Percentiles rank a stretch among this genome's conserved stretches.
Evolutionary conservation across 2,888 invertebrate genomes (phyloP).

Genomic region (Drosophila picticornis): DNA sequence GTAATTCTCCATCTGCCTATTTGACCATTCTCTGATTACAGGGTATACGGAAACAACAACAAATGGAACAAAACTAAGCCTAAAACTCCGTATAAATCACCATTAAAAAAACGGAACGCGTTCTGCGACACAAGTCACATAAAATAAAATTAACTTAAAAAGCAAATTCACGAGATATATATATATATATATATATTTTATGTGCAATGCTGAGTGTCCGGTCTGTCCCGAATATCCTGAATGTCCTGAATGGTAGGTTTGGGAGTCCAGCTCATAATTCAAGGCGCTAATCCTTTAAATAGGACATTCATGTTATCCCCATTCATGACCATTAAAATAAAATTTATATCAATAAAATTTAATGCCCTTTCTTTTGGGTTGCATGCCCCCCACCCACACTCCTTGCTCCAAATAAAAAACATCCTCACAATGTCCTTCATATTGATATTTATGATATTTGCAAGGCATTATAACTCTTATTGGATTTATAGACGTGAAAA

Average conservation of each 20-base stretch:
- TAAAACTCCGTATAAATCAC: constrained; percentile 68
- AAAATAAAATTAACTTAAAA: constrained; percentile 85
- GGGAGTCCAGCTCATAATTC: constrained; percentile 74
- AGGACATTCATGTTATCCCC: constrained; percentile 84
- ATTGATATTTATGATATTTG: constrained; percentile 80
- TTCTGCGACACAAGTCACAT: constrained; percentile 67
- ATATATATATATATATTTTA: constrained; percentile 66
- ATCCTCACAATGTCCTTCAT: constrained; percentile 62
- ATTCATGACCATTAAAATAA: constrained; percentile 78
- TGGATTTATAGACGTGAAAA: constrained; percentile 67
- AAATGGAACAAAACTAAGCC: constrained; percentile 3
- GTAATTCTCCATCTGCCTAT: background rate
- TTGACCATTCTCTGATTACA: background rate
- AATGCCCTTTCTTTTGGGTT: constrained; percentile 48
- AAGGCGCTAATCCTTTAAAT: constrained; percentile 85
- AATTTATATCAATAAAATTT: constrained; percentile 81
- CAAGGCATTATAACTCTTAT: constrained; percentile 76
- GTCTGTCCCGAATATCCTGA: background rate
- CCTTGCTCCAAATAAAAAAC: constrained; percentile 39
- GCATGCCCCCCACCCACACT: background rate
- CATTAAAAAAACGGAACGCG: constrained; percentile 76
- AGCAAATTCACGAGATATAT: constrained; percentile 74
- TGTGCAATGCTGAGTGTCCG: constrained; percentile 54
- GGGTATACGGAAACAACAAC: constrained; percentile 34
- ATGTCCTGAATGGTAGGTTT: background rate